Evolutionary conservation across 2,113 vertebrate species (phyloP).

Genomic region (Pelecanoides urinatrix): DNA sequence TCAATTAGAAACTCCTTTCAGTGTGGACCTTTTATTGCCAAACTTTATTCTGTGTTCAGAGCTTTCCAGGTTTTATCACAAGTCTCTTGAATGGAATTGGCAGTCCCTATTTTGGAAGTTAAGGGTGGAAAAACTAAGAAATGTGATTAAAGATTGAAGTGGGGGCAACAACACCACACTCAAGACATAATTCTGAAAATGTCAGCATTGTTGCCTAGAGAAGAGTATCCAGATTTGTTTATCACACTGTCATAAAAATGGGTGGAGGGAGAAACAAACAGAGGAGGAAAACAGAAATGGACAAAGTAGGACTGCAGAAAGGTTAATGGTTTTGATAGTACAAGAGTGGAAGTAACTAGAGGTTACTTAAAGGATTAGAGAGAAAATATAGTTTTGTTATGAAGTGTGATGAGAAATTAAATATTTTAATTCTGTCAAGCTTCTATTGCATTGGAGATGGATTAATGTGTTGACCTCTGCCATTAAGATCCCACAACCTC

Average conservation of each 20-base stretch:
- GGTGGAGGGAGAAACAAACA: neutral
- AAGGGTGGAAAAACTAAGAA: neutral
- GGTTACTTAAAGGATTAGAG: neutral
- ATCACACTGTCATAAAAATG: neutral
- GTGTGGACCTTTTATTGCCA: neutral
- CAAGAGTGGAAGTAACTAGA: neutral
- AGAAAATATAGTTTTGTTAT: neutral
- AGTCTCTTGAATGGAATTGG: neutral
- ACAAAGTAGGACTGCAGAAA: neutral
- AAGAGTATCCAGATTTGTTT: neutral
- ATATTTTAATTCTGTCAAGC: neutral
- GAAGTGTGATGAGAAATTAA: neutral
- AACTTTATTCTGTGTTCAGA: neutral
- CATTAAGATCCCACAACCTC: neutral
- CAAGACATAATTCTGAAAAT: neutral
- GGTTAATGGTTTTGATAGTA: neutral
- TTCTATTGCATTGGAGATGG: neutral
- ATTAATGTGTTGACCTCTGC: neutral
- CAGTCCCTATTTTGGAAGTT: neutral
- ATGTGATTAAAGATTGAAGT: neutral
- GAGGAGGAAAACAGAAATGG: neutral
- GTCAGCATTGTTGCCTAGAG: neutral
- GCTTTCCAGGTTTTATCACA: neutral
- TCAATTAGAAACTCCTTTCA: neutral
- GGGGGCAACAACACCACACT: neutral